Percentiles rank a stretch among this genome's conserved stretches.
phyloP scores from a whole-genome alignment of 2,888 invertebrate genomes.

The Ophioninae sp. region DNA sequence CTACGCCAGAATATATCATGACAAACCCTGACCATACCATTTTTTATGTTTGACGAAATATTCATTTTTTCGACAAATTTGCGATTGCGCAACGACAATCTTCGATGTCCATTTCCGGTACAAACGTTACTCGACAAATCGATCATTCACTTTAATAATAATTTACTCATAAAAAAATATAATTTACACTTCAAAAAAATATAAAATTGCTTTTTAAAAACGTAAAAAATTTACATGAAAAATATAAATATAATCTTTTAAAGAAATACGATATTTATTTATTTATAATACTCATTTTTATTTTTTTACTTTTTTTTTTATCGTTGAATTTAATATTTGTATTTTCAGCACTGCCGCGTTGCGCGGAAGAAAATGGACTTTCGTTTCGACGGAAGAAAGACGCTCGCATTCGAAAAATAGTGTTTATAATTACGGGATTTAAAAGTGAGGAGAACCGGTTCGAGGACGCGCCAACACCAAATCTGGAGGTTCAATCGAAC shows the following conservation, averaged over 20 bases:
- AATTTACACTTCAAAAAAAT: no score
- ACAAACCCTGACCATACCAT: not conserved
- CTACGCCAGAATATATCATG: not conserved
- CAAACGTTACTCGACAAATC: not conserved
- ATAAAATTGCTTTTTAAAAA: no score
- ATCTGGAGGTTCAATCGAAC: constrained; percentile 21
- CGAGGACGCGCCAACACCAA: constrained; percentile 69
- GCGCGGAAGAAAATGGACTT: not conserved
- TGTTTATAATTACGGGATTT: constrained; percentile 42
- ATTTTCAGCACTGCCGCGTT: not conserved
- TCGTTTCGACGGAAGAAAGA: constrained; percentile 40
- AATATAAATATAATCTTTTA: no score
- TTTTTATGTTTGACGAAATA: not conserved
- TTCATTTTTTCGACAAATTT: not conserved
- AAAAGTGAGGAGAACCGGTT: constrained; percentile 69
- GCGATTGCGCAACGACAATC: not conserved
- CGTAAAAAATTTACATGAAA: no score
- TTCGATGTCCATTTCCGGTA: not conserved
- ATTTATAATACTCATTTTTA: no score
- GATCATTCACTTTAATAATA: not conserved
- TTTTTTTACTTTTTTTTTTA: not conserved
- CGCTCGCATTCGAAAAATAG: constrained; percentile 25
- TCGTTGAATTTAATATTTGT: not conserved
- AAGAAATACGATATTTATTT: no score
- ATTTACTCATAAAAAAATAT: not conserved